Conservation (phyloP, 2,797 vertebrate genomes). For the Heterohyrax brucei region DNA sequence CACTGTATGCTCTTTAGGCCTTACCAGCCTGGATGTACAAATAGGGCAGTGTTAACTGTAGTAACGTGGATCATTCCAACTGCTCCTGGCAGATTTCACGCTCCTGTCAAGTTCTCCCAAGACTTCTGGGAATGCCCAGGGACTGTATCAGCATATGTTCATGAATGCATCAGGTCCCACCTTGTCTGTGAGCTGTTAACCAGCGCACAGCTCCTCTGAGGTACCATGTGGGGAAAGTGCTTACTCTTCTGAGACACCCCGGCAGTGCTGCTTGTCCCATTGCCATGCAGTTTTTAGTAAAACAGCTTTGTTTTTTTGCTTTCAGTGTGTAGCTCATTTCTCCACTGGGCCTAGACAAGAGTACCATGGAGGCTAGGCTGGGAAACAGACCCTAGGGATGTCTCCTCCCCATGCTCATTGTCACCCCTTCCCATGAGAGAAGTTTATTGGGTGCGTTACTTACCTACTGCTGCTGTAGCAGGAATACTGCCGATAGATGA, state of each 20-base stretch:
- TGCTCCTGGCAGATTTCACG: not conserved
- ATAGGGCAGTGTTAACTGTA: not conserved
- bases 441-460: too few relatives aligned
- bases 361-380: not conserved
- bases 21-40: not conserved
- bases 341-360: not conserved
- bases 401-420: fast-evolving
- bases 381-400: not conserved
- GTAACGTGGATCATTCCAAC: too few relatives aligned
- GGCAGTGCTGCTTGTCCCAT: not conserved
- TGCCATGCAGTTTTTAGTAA: not conserved
- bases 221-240: not conserved
- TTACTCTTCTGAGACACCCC: not conserved
- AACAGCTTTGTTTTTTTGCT: not conserved
- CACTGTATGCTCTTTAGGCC: not conserved
- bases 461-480: too few relatives aligned
- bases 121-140: not conserved
- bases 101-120: not conserved
- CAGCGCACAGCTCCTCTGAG: not conserved
- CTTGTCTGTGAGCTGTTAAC: not conserved
- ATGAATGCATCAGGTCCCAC: not conserved
- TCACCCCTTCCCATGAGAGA: not conserved
- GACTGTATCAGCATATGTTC: not conserved
- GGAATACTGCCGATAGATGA: too few relatives aligned
- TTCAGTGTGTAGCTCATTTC: not conserved